Evolutionary conservation across 1,140 invertebrate species (phyloP), one percentile per base, ranked within the genome.

Genomic region (Hormaphis cornu): DNA sequence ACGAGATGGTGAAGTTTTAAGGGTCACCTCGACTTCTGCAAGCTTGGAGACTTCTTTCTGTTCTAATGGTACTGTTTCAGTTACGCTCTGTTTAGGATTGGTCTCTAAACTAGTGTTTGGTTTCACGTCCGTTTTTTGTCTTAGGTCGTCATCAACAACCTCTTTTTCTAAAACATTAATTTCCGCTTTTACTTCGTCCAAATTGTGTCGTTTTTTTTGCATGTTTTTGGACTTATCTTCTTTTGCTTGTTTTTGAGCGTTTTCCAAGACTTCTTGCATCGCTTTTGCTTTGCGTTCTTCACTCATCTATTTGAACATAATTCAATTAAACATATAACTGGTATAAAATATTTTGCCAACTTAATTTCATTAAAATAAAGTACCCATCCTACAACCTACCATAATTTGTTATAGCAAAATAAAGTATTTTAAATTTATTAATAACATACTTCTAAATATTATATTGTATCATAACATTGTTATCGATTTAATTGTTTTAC

Each of bases 221-320:
- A 74, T 59, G 20, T 71, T 35, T 54, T 69, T 71, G 18, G 71
- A 69, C 61, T 79, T 85, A 69, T 83, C 81, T 71, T 80, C 75
- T 73, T 78, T 81, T 12, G 84, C 83, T 73, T 80, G 79, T 74
- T 80, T 82, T 74, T 86, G 83, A 5, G 84, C 84, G 69, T 81
- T 78, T 76, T 84, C 82, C n/a, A 86, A 76, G 0, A 84, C 84
- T 77, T 82, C 81, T 73, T 80, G 80, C 72, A 84, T 79, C 3
- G 82, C 80, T 74, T 85, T 81, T 26, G 84, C 80, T 75, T 85
- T 83, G 35, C 80, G 75, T 58, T 83, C 80, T 70, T 83, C 81
- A 72, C 85, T 84, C 73, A 86, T 33, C 61, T 66, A 7, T 61
- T 42, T 9, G 12, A n/a, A 58, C 1, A 58, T 6, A 56, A 37